Evolutionary conservation across 2,113 vertebrate genomes (phyloP).

Genomic region (Phoxinus phoxinus): DNA sequence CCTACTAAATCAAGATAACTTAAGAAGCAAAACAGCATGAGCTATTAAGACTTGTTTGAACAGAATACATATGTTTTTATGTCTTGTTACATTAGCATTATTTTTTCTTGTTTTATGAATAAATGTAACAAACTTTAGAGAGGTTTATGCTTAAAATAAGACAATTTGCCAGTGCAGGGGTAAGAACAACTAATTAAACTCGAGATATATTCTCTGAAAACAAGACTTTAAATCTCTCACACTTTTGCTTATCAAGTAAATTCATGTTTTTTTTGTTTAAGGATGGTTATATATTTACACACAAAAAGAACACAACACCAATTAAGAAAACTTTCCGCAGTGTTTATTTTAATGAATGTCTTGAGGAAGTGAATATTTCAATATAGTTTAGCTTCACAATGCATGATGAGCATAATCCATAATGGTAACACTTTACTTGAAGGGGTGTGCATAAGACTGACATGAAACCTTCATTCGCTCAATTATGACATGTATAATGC

Average conservation of each 20-base stretch:
- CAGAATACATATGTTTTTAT: not conserved
- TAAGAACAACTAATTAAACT: not conserved
- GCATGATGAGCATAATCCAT: too few relatives aligned
- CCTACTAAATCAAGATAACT: not conserved
- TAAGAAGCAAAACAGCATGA: not conserved
- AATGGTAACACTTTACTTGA: too few relatives aligned
- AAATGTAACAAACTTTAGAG: not conserved
- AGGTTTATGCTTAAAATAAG: not conserved
- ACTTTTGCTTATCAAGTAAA: not conserved
- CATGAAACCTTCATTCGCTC: too few relatives aligned
- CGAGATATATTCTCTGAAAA: not conserved
- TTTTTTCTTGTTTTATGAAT: not conserved
- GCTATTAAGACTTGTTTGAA: not conserved
- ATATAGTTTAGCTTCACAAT: too few relatives aligned
- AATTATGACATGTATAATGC: too few relatives aligned
- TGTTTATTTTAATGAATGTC: not conserved
- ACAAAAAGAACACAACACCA: not conserved
- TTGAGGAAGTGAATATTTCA: not conserved
- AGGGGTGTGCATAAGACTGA: too few relatives aligned
- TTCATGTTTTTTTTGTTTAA: not conserved
- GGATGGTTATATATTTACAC: not conserved
- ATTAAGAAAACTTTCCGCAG: not conserved
- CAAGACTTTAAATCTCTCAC: not conserved
- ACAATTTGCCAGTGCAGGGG: not conserved
- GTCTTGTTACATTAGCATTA: not conserved